Evolutionary conservation across 2,113 vertebrate species (phyloP), one percentile per base, ranked within the genome.

Genomic region (Nanorana parkeri): DNA sequence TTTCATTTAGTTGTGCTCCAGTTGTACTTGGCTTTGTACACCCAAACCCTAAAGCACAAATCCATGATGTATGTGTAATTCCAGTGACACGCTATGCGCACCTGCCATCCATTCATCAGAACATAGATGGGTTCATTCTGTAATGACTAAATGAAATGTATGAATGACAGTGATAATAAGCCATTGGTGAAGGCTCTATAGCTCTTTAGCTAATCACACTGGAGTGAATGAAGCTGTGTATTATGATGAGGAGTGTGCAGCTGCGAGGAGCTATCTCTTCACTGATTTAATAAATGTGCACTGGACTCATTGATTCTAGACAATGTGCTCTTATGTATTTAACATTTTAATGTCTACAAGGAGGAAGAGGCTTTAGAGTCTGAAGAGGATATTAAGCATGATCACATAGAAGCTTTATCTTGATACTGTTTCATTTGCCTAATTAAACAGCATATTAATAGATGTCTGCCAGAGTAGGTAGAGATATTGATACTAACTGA

Each of bases 161-260:
- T 68, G 64, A 78, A 78, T 78, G 78, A 71, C 66, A 80, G 78
- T 10, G 19, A 80, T 80, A 80, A 80, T 51, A 71, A 63, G 55
- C 78, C 41, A 19, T 19, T 51, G 20, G 55, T 36, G 15, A 17
- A 64, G 68, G 17, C 41, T 28, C 1, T 73, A 56, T 73, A 15
- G 26, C 24, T 56, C n/a, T 11, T 72, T 5, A 29, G 28, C 32
- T 64, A 77, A 65, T 65, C 24, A 71, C 56, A 5, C 20, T 26
- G 32, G 28, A 77, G 32, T 65, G 78, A 65, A 81, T 81, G 58
- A 72, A 81, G 68, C 23, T 52, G 68, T 72, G 19, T 73, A 72
- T 81, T 54, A 73, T 73, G 68, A 72, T 78, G 19, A 67, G 47
- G 67, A 71, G 55, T 15, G 3, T 29, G 78, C 78, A 81, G 78